Evolutionary conservation across 1,140 invertebrate genomes (phyloP).

Genomic region (Phymorhynchus buccinoides): DNA sequence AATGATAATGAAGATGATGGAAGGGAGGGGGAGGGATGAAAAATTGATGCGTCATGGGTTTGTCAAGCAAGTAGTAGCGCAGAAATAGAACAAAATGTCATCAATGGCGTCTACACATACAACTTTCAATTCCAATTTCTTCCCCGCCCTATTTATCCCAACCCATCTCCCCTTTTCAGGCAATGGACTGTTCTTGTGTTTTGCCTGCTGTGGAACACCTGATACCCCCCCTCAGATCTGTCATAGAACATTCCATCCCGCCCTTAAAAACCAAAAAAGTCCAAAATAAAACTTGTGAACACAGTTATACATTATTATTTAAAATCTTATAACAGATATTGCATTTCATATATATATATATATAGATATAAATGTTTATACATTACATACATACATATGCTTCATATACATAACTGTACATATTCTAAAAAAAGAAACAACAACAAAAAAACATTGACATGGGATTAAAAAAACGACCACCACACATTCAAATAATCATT

Average conservation of each 20-base stretch:
- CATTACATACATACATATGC: not conserved
- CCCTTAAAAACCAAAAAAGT: not conserved
- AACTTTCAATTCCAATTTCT: no score
- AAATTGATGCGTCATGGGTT: no score
- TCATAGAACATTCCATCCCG: not conserved
- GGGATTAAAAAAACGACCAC: not conserved
- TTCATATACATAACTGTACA: slow-evolving; percentile 16
- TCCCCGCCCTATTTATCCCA: no score
- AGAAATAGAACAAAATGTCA: no score
- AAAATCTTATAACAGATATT: slow-evolving; percentile 29
- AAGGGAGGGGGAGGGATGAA: no score
- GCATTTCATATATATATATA: slow-evolving; percentile 21
- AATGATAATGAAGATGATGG: no score
- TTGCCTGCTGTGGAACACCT: not conserved
- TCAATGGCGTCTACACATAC: no score
- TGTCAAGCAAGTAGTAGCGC: no score
- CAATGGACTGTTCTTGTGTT: no score
- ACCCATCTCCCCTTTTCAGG: no score
- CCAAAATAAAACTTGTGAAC: not conserved
- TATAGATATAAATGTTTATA: no score
- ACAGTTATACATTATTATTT: not conserved
- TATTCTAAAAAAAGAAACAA: slow-evolving; percentile 9
- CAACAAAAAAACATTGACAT: not conserved
- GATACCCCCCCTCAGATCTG: not conserved
- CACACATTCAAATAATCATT: not conserved